Evolutionary conservation across 2,797 vertebrate species (phyloP).

Genomic region (Enteromius trimaculatus): DNA sequence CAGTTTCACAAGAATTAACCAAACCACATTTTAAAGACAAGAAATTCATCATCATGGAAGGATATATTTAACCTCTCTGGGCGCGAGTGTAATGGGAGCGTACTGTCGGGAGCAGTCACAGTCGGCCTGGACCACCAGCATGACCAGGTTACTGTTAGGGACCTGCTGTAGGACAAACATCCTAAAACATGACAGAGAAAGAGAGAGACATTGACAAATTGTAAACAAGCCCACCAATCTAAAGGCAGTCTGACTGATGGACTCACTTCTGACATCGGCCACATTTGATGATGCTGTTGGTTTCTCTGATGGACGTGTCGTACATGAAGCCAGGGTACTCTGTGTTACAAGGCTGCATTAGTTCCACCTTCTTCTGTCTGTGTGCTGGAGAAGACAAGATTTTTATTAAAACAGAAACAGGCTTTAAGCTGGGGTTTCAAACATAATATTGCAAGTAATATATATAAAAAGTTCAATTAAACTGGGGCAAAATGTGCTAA

Average conservation of each 20-base stretch:
- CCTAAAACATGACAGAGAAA: slow-evolving; percentile 61
- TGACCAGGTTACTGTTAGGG: slow-evolving; percentile 85
- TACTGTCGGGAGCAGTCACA: slow-evolving; percentile 90
- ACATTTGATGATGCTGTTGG: slow-evolving; percentile 90
- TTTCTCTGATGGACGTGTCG: slow-evolving; percentile 83
- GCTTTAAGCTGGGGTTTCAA: neutral
- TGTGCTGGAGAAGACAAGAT: slow-evolving; percentile 79
- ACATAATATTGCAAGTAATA: neutral
- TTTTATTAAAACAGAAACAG: neutral
- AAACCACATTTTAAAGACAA: neutral
- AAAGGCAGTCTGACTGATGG: neutral
- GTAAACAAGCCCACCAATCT: neutral
- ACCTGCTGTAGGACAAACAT: slow-evolving; percentile 92
- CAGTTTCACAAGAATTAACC: neutral
- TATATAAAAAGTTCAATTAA: neutral
- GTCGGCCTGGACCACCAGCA: slow-evolving; percentile 85
- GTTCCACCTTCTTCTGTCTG: slow-evolving; percentile 88
- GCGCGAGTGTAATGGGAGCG: slow-evolving; percentile 79
- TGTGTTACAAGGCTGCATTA: slow-evolving; percentile 89
- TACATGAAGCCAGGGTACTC: slow-evolving; percentile 90
- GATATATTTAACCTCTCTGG: slow-evolving; percentile 97
- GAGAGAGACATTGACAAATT: neutral
- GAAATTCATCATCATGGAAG: slow-evolving; percentile 66
- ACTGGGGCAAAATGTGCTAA: neutral
- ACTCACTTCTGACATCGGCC: slow-evolving; percentile 91